phyloP scores from a whole-genome alignment of 1,140 invertebrate species.

The Drosophila mauritiana region DNA sequence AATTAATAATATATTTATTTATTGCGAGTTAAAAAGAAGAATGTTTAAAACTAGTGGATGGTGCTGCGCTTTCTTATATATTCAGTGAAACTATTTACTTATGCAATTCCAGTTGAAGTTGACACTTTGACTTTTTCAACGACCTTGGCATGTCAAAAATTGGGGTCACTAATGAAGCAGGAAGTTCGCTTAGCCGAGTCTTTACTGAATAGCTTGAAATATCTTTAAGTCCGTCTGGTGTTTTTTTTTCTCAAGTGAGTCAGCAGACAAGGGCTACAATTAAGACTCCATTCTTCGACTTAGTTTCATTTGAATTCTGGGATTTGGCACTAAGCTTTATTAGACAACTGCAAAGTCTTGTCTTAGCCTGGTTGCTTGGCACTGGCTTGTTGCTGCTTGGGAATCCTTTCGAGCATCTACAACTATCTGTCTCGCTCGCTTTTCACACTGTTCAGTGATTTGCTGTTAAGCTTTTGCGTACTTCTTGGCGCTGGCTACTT shows the following conservation, averaged over 20 bases:
- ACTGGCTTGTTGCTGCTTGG: constrained; percentile 34
- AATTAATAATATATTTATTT: too few species aligned
- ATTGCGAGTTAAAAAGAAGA: too few species aligned
- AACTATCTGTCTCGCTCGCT: constrained; percentile 24
- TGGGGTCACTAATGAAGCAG: constrained; percentile 29
- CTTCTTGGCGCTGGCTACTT: constrained; percentile 72
- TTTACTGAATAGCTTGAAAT: constrained; percentile 3
- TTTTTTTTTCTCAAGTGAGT: neutral
- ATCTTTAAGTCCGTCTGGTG: constrained; percentile 3
- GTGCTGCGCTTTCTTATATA: neutral
- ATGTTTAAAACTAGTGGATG: too few species aligned
- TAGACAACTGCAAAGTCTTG: constrained; percentile 56
- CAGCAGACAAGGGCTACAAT: constrained; percentile 32
- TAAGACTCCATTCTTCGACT: constrained; percentile 32
- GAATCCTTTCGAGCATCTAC: constrained; percentile 34
- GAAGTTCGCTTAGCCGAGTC: constrained; percentile 12
- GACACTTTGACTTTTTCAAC: constrained; percentile 11
- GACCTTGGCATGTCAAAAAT: neutral
- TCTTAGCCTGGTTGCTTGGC: constrained; percentile 17
- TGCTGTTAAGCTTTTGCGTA: constrained; percentile 68
- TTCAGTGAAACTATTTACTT: constrained; percentile 19
- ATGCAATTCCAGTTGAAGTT: neutral
- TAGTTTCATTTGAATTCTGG: constrained; percentile 42
- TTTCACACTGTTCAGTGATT: constrained; percentile 75
- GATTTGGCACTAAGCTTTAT: constrained; percentile 51